A percentile compares a stretch with the other conserved stretches of the same genome.
Conservation (phyloP, 2,888 invertebrate species). For the Pristionchus japonicus region DNA sequence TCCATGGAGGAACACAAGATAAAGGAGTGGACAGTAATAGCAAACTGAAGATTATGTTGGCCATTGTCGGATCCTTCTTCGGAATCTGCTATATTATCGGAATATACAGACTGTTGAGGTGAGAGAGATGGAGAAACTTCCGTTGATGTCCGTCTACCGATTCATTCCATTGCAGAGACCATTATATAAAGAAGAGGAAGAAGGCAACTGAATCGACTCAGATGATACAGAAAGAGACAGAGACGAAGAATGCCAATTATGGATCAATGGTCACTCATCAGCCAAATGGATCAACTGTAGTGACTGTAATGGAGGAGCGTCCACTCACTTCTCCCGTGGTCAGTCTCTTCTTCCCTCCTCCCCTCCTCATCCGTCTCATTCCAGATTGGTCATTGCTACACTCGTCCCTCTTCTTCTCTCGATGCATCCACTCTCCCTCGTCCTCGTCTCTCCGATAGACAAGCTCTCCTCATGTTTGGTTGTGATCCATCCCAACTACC, state of each 20-base stretch:
- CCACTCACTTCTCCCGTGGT: neutral
- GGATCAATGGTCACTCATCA: conserved; percentile 1
- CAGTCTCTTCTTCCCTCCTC: neutral
- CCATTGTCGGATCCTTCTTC: conserved; percentile 57
- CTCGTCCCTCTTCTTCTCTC: conserved; percentile 37
- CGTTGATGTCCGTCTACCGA: neutral
- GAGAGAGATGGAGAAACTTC: neutral
- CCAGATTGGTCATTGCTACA: conserved; percentile 4
- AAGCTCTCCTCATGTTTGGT: conserved; percentile 68
- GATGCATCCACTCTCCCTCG: conserved; percentile 50
- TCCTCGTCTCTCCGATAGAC: conserved; percentile 53
- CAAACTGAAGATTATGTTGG: conserved; percentile 54
- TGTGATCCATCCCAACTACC: conserved; percentile 72
- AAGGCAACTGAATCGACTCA: neutral
- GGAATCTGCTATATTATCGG: conserved; percentile 64
- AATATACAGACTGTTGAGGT: conserved; percentile 55
- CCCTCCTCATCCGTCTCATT: neutral
- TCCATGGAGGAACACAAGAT: conserved; percentile 49
- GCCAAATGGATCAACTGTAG: conserved; percentile 31
- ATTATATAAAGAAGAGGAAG: conserved; percentile 47
- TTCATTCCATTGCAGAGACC: conserved; percentile 4
- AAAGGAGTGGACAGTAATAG: conserved; percentile 48
- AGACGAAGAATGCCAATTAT: conserved; percentile 15
- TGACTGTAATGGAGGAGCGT: neutral
- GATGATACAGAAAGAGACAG: conserved; percentile 11